Evolutionary conservation across 2,888 invertebrate genomes (phyloP), one percentile per base, ranked within the genome.

Genomic region (Agriopis marginaria): DNA sequence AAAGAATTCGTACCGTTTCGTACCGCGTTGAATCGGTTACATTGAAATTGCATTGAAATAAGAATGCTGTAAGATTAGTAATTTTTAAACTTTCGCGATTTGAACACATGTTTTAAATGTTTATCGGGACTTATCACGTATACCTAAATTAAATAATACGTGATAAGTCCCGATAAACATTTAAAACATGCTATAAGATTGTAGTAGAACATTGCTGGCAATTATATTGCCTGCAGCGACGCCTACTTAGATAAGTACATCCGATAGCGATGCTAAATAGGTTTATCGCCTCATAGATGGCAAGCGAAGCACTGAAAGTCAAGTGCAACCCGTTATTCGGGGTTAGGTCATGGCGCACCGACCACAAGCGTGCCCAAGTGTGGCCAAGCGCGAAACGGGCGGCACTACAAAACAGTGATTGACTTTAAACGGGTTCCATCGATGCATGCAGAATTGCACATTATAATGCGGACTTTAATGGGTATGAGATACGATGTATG

Each of bases 321-420:
- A 84, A 83, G 80, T 83, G 79, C 80, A 78, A 82, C 82, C 86
- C 85, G 86, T 86, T 86, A 84, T 79, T 75, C 74, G 80, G 82
- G 77, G 79, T 81, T 79, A 80, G 85, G 86, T 85, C 84, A 83
- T 77, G 79, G 80, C 76, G 69, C 71, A 73, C 76, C 65, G 70
- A 74, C 72, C 76, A 61, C 71, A 69, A 65, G 55, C 51, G 44
- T 69, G 64, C 47, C 63, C 63, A 65, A 69, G 68, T 44, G 55
- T 69, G 64, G 47, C 63, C 58, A 42, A 54, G 63, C 68, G 63
- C 63, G 49, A 53, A 68, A 68, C 42, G 8, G 17, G 14, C 47
- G 39, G 11, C 40, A 7, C 10, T 32, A 56, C 54, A 64, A 56
- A 55, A 32, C 65, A 50, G 56, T 40, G 44, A 66, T 62, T 68